Evolutionary conservation across 2,888 invertebrate species (phyloP).

Genomic region (Laothoe populi): DNA sequence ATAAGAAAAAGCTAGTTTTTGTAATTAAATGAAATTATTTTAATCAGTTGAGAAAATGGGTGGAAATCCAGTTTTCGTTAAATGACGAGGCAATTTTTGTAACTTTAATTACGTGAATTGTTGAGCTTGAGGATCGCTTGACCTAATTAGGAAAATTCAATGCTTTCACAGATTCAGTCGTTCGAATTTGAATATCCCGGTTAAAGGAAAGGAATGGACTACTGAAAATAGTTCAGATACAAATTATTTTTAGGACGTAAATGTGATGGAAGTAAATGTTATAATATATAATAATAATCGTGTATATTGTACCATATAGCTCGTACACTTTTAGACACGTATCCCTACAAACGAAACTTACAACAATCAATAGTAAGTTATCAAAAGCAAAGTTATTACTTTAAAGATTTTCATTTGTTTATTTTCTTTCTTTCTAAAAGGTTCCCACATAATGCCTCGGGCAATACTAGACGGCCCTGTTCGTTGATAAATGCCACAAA

Average conservation of each 20-base stretch:
- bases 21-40: no score
- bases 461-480: neutral
- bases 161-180: neutral
- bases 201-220: neutral
- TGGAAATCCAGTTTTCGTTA: neutral
- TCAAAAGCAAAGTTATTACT: no score
- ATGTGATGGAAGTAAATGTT: neutral
- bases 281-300: neutral
- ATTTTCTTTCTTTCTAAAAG: no score
- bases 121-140: neutral
- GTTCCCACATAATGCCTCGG: no score
- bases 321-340: no score
- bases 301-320: neutral
- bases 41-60: no score
- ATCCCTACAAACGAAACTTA: neutral
- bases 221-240: neutral
- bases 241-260: neutral
- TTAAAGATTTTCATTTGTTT: no score
- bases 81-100: constrained; percentile 1
- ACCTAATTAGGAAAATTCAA: constrained; percentile 2
- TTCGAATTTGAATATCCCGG: neutral
- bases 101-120: neutral
- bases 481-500: constrained; percentile 16
- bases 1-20: no score
- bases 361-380: no score